Evolutionary conservation across 2,888 invertebrate species (phyloP), one percentile per base, ranked within the genome.

Genomic region (Herminia tarsipennalis): DNA sequence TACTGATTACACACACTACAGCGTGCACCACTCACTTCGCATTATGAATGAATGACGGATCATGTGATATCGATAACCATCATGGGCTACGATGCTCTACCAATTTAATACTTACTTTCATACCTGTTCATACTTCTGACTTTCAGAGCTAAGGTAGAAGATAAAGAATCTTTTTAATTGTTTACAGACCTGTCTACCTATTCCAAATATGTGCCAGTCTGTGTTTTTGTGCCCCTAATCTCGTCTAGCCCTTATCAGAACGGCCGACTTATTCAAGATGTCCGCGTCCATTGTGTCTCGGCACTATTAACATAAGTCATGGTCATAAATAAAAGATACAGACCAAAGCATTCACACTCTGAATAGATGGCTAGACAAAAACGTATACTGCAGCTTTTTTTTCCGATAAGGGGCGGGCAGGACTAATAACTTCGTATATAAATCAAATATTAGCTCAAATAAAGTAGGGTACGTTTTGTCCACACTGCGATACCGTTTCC

Each of bases 401-500:
- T 70, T 66, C 55, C 43, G 30, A 29, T 21, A 14, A 38, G 53
- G 58, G 63, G 64, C 53, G 43, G 41, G 37, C 49, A 45, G 64
- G 57, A 64, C 70, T 71, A 75, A 76, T 76, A 77, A 75, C 72
- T 70, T 62, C 60, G 66, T 64, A 71, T 69, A 79, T 81, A 81
- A 81, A 82, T 82, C 82, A 81, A 79, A 81, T 76, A 80, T 79
- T 80, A 76, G 73, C 69, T 71, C 68, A 76, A 76, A 78, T 81
- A 76, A 75, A 77, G 69, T 67, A 70, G 64, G 70, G 70, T 65
- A 61, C 61, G 65, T 54, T 73, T 68, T 72, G 70, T 76, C 70
- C 70, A 68, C 53, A 57, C 59, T 60, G 66, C 63, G 66, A 63
- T 68, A 65, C 68, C 59, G 56, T 67, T 68, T 61, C 62, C 68